Percentiles rank a stretch among this genome's conserved stretches.
These are phyloP conservation scores for Aphaenogaster ashmeadi DNA, from an alignment of 1,140 invertebrate species.

Conservation along the genomic window DNA sequence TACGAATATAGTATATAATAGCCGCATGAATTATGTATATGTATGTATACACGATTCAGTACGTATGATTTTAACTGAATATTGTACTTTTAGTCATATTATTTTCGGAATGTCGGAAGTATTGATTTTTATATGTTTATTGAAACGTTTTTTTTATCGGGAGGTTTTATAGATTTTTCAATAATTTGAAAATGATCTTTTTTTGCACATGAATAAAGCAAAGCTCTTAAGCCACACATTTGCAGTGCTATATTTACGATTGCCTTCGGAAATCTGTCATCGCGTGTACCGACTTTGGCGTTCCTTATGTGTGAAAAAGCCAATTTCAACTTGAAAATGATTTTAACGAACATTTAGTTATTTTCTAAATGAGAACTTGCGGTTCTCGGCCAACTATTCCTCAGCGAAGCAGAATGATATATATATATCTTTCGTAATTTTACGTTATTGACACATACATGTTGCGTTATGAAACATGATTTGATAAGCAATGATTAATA, in stretches of 20 bases:
- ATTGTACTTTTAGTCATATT: background rate
- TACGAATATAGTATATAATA: background rate
- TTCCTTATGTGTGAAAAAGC: background rate
- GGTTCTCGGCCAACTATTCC: background rate
- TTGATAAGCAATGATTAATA: constrained; percentile 30
- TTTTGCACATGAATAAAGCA: background rate
- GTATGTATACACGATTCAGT: background rate
- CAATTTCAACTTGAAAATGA: constrained; percentile 13
- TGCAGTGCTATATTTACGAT: background rate
- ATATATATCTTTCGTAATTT: background rate
- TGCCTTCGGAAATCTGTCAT: constrained; percentile 3
- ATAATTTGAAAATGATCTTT: background rate
- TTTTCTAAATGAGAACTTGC: background rate
- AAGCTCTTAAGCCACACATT: background rate
- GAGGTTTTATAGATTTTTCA: background rate
- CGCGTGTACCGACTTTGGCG: background rate
- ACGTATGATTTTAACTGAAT: background rate
- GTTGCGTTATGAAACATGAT: background rate
- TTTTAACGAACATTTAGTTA: constrained; percentile 12
- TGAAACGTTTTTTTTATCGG: background rate
- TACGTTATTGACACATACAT: background rate
- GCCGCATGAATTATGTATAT: background rate
- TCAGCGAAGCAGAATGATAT: background rate
- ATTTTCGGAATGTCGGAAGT: constrained; percentile 2
- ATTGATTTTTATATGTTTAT: background rate